Percentiles rank a stretch among this genome's conserved stretches.
These are phyloP conservation scores for Pocillopora grandis DNA, from an alignment of 92 coral and sea anemone species.

Conservation along the genomic window DNA sequence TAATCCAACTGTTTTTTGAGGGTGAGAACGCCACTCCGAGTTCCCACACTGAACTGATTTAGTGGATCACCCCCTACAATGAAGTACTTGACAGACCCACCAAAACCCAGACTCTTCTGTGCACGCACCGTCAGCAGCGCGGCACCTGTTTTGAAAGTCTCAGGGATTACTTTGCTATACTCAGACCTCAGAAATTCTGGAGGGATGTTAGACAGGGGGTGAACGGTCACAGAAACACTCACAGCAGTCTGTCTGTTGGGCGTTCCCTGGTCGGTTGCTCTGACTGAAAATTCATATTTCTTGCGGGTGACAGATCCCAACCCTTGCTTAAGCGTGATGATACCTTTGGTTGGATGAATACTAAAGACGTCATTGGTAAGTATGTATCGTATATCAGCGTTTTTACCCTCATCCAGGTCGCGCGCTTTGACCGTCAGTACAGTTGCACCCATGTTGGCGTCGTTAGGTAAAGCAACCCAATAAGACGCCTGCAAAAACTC, in stretches of 20 bases:
- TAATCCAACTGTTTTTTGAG: conserved; percentile 77
- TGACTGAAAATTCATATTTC: conserved; percentile 65
- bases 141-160: conserved; percentile 45
- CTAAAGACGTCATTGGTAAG: conserved; percentile 52
- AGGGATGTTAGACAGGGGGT: conserved; percentile 62
- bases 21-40: conserved; percentile 64
- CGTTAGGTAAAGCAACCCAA: conserved; percentile 70
- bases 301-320: conserved; percentile 45
- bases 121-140: conserved; percentile 65
- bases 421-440: conserved; percentile 69
- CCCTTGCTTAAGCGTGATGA: conserved; percentile 54
- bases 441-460: conserved; percentile 54
- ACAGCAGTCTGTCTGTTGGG: conserved; percentile 70
- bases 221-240: conserved; percentile 68
- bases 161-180: conserved; percentile 52
- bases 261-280: conserved; percentile 78
- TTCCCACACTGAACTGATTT: conserved; percentile 66
- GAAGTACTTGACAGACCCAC: conserved; percentile 36
- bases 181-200: conserved; percentile 54
- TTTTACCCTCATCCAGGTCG: conserved; percentile 74
- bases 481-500: conserved; percentile 86
- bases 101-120: conserved; percentile 19
- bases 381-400: conserved; percentile 74
- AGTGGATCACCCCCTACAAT: conserved; percentile 90
- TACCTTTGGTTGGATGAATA: conserved; percentile 63